Conservation (phyloP, 2,797 vertebrate genomes). For the Anolis apletophallus region DNA sequence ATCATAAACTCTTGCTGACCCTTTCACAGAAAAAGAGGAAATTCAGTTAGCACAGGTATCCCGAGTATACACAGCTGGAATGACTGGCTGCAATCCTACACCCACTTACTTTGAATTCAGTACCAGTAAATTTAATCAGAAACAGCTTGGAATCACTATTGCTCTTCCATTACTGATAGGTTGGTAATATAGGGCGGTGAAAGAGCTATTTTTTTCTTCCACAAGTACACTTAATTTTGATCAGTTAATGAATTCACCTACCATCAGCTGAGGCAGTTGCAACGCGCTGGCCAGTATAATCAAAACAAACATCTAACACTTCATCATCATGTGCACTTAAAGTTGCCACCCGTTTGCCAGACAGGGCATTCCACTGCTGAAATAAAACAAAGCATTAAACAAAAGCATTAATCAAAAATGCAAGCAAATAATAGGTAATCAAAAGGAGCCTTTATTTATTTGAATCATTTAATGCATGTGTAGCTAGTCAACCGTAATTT, state of each 20-base stretch:
- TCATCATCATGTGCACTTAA: slow-evolving; percentile 89
- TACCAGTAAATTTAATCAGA: neutral
- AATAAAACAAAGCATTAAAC: slow-evolving; percentile 21
- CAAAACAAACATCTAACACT: slow-evolving; percentile 93
- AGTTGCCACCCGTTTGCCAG: slow-evolving; percentile 85
- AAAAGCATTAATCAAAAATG: neutral
- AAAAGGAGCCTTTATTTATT: neutral
- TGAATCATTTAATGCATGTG: neutral
- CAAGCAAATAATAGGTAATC: neutral
- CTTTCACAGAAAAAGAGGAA: slow-evolving; percentile 73
- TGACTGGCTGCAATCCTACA: neutral
- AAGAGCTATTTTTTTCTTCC: neutral
- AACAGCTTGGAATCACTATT: neutral
- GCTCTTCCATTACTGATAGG: neutral
- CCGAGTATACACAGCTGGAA: slow-evolving; percentile 16
- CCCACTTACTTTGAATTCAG: neutral
- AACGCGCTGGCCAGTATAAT: slow-evolving; percentile 88
- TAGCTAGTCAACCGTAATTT: neutral
- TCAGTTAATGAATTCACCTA: slow-evolving; percentile 67
- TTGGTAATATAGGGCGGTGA: neutral
- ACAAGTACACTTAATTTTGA: neutral
- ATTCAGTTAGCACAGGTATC: slow-evolving; percentile 5
- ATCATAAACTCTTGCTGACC: slow-evolving; percentile 88
- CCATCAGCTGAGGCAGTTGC: slow-evolving; percentile 92
- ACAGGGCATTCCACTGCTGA: slow-evolving; percentile 88